phyloP scores from a whole-genome alignment of 2,113 vertebrate genomes.

The Ranitomeya variabilis region DNA sequence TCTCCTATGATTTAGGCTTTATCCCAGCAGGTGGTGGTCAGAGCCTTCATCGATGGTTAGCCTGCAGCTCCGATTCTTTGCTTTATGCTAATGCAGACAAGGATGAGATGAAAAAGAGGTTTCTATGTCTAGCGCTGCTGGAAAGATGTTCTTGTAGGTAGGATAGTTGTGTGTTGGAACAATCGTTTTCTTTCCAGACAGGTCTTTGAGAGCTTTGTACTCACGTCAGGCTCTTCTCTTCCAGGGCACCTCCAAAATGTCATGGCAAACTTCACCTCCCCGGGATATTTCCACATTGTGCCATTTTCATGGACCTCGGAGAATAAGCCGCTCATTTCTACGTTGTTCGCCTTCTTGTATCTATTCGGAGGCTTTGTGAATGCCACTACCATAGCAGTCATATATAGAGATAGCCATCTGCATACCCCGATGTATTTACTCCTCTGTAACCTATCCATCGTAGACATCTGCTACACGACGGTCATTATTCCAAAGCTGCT shows the following conservation, averaged over 20 bases:
- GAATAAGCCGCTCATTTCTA: background rate
- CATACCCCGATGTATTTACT: slow-evolving; percentile 12
- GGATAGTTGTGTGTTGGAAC: too few relatives aligned
- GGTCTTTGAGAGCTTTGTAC: background rate
- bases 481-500: slow-evolving; percentile 19
- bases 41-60: too few relatives aligned
- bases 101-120: too few relatives aligned
- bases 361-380: background rate
- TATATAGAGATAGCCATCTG: background rate
- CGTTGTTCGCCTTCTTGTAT: background rate
- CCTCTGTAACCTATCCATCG: background rate
- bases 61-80: too few relatives aligned
- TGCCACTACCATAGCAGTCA: background rate
- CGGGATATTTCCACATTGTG: background rate
- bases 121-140: too few relatives aligned
- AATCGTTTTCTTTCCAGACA: too few relatives aligned
- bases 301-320: background rate
- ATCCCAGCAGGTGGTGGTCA: too few relatives aligned
- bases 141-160: too few relatives aligned
- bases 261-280: background rate
- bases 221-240: too few relatives aligned
- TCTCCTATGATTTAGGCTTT: background rate
- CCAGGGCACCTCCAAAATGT: background rate
- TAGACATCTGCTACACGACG: slow-evolving; percentile 20
- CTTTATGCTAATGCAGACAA: too few relatives aligned